Conservation (phyloP, 2,797 vertebrate species). For the Borostomias antarcticus region DNA sequence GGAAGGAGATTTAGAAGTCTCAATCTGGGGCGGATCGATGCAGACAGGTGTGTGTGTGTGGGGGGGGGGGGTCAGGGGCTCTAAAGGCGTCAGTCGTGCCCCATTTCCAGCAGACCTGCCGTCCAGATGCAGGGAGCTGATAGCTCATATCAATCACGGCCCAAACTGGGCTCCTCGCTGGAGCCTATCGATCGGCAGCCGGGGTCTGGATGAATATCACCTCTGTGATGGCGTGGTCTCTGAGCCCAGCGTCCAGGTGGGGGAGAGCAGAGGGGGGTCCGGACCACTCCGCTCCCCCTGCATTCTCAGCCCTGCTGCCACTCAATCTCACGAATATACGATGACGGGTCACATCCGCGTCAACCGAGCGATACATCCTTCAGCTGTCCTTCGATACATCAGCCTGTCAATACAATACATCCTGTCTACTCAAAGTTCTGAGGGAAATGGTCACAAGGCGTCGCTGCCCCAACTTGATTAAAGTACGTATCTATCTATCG, state of each 20-base stretch:
- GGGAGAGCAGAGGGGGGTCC: conserved; percentile 2
- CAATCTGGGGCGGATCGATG: conserved; percentile 51
- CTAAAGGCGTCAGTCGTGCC: conserved; percentile 37
- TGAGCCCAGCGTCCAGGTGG: conserved; percentile 35
- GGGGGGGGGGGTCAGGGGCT: conserved; percentile 17
- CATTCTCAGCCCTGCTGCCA: too few relatives aligned
- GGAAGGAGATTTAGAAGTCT: conserved; percentile 51
- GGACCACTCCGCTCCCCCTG: too few relatives aligned
- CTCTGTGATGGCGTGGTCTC: conserved; percentile 39
- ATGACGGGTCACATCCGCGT: too few relatives aligned
- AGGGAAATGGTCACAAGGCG: too few relatives aligned
- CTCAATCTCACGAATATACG: too few relatives aligned
- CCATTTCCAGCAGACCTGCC: conserved; percentile 50
- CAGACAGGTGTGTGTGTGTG: conserved; percentile 34
- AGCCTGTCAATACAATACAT: too few relatives aligned
- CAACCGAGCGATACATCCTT: too few relatives aligned
- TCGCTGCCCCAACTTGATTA: too few relatives aligned
- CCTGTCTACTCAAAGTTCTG: too few relatives aligned
- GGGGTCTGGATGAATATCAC: conserved; percentile 56
- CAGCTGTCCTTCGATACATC: too few relatives aligned
- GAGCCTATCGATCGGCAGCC: conserved; percentile 60
- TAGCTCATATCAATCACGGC: conserved; percentile 64
- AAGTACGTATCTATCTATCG: too few relatives aligned
- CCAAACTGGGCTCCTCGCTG: conserved; percentile 45
- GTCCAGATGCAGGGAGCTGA: conserved; percentile 59